These are phyloP conservation scores for Fopius arisanus DNA, from an alignment of 1,140 invertebrate species.

Conservation along the genomic window DNA sequence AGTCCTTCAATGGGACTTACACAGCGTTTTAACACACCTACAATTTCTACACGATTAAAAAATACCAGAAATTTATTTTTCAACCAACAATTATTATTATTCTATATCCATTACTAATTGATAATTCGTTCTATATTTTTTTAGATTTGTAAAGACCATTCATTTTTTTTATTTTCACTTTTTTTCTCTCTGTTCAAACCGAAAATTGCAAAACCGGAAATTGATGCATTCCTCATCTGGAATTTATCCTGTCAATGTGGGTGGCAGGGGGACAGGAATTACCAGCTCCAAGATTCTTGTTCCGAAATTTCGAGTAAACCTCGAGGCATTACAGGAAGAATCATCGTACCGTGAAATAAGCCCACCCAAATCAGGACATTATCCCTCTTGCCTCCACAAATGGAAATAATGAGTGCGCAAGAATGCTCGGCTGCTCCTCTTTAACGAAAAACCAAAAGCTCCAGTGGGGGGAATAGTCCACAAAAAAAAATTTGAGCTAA, in stretches of 20 bases:
- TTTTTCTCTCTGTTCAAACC: too few species aligned
- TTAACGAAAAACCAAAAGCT: not conserved
- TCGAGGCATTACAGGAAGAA: slow-evolving; percentile 30
- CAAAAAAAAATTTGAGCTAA: not conserved
- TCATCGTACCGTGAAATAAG: slow-evolving; percentile 42
- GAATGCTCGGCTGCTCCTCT: not conserved
- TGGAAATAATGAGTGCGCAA: not conserved
- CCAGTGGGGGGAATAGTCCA: not conserved
- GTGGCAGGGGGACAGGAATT: slow-evolving; percentile 36
- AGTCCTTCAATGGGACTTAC: slow-evolving; percentile 35
- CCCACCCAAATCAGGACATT: slow-evolving; percentile 33
- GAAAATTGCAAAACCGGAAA: slow-evolving; percentile 34
- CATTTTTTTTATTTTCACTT: too few species aligned
- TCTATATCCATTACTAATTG: too few species aligned
- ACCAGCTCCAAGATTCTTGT: not conserved
- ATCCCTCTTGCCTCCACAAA: not conserved
- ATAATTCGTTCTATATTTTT: not conserved
- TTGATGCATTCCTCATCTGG: slow-evolving; percentile 21
- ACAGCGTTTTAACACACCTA: slow-evolving; percentile 37
- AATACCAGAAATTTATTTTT: not conserved
- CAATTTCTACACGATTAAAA: not conserved
- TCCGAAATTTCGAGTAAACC: slow-evolving; percentile 37
- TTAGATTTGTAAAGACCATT: too few species aligned
- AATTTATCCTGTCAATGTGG: slow-evolving; percentile 21
- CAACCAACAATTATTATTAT: too few species aligned